Conservation (phyloP, 2,888 invertebrate species). For the Drosophila yooni region DNA sequence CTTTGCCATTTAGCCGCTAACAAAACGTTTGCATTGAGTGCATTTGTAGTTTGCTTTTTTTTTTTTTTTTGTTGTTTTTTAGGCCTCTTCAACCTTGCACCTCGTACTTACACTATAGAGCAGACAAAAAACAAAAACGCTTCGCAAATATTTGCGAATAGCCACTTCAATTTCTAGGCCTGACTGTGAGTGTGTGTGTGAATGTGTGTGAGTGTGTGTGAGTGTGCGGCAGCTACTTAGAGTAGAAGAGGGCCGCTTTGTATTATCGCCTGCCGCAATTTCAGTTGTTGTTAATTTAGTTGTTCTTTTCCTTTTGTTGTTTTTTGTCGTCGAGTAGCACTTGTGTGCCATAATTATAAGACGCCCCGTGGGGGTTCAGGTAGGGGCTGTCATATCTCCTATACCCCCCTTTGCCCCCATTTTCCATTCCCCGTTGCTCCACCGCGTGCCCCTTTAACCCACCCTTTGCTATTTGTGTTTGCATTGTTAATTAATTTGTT, state of each 20-base stretch:
- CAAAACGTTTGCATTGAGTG: conserved; percentile 41
- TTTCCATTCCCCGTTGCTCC: neutral
- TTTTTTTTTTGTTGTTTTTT: conserved; percentile 3
- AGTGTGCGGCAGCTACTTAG: conserved; percentile 13
- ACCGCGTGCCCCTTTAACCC: neutral
- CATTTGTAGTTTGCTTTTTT: conserved; percentile 8
- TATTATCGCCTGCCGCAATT: conserved; percentile 63
- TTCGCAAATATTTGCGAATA: conserved; percentile 27
- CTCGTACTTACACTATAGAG: conserved; percentile 26
- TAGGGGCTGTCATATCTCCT: conserved; percentile 1
- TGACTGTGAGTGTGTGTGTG: neutral
- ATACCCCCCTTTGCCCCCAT: neutral
- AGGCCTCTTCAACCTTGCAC: conserved; percentile 58
- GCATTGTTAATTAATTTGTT: conserved; percentile 79
- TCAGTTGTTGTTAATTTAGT: conserved; percentile 41
- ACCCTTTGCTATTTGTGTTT: conserved; percentile 32
- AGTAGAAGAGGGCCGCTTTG: conserved; percentile 20
- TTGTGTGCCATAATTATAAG: conserved; percentile 74
- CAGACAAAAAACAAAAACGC: conserved; percentile 14
- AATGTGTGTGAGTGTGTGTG: neutral
- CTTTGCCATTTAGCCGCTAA: conserved; percentile 37
- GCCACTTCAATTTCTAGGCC: conserved; percentile 35
- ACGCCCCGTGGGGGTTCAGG: conserved; percentile 42
- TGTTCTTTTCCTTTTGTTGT: conserved; percentile 5
- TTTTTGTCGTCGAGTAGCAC: conserved; percentile 54